Percentiles rank a stretch among this genome's conserved stretches.
These are phyloP conservation scores for Acrocyrtus sp. DNA, from an alignment of 2,888 invertebrate species.

Conservation along the genomic window DNA sequence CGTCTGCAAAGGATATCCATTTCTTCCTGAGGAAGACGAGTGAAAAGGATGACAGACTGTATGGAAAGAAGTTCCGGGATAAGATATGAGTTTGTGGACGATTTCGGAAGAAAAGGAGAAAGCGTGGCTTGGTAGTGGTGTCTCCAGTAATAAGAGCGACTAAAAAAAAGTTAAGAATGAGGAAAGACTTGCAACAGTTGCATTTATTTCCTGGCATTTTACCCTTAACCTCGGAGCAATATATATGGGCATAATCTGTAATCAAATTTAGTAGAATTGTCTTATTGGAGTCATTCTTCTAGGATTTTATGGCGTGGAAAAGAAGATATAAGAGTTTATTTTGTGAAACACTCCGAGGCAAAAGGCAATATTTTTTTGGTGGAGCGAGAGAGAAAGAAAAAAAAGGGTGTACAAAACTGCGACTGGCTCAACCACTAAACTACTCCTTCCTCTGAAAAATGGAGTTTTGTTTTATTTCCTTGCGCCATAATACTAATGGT, in stretches of 20 bases:
- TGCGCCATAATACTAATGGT: no score
- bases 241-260: slow-evolving; percentile 65
- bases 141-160: slow-evolving; percentile 24
- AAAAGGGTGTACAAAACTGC: slow-evolving; percentile 32
- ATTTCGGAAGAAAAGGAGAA: slow-evolving; percentile 23
- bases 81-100: no score
- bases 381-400: no score
- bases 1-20: background rate
- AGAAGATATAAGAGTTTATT: slow-evolving; percentile 66
- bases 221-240: slow-evolving; percentile 64
- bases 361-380: slow-evolving; percentile 17
- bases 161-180: slow-evolving; percentile 55
- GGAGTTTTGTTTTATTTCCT: no score
- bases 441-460: slow-evolving; percentile 7
- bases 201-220: slow-evolving; percentile 62
- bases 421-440: slow-evolving; percentile 15
- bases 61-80: no score
- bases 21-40: background rate
- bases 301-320: slow-evolving; percentile 65
- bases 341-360: slow-evolving; percentile 64
- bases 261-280: slow-evolving; percentile 66
- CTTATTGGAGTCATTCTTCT: slow-evolving; percentile 64
- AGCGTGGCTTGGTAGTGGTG: slow-evolving; percentile 19
- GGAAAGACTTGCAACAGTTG: slow-evolving; percentile 63
- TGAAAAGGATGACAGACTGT: background rate